Conservation (phyloP, 2,797 vertebrate genomes). For the Gadopsis bispinosus region DNA sequence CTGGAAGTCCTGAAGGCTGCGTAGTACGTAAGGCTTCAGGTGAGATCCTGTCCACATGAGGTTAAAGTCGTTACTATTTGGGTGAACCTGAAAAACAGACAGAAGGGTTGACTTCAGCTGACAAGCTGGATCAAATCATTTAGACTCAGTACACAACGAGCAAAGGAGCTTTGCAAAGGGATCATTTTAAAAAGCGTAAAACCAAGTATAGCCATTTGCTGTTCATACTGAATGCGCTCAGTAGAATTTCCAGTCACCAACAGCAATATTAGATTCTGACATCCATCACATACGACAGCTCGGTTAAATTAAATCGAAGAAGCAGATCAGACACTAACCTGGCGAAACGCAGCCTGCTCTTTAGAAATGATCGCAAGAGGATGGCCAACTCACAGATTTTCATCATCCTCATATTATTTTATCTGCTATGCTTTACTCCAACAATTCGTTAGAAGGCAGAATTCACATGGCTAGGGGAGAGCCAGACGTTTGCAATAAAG, state of each 20-base stretch:
- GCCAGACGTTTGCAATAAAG: conserved; percentile 84
- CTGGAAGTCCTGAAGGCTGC: conserved; percentile 93
- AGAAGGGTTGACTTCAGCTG: background rate
- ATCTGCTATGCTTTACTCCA: conserved; percentile 69
- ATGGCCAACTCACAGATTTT: conserved; percentile 57
- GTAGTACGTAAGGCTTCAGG: conserved; percentile 93
- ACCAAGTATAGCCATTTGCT: conserved; percentile 14
- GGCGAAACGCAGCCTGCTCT: conserved; percentile 38
- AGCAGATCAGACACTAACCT: conserved; percentile 53
- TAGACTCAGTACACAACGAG: conserved; percentile 20
- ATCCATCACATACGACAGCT: conserved; percentile 54
- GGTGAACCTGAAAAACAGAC: conserved; percentile 87
- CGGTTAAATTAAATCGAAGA: conserved; percentile 35
- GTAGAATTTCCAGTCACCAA: conserved; percentile 39
- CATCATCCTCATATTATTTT: conserved; percentile 62
- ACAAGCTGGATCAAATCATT: conserved; percentile 11
- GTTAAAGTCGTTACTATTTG: conserved; percentile 94
- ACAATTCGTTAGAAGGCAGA: conserved; percentile 66
- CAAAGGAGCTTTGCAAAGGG: conserved; percentile 12
- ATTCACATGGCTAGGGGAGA: conserved; percentile 67
- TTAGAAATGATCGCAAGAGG: conserved; percentile 43
- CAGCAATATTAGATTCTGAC: conserved; percentile 46
- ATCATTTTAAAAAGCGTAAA: conserved; percentile 22
- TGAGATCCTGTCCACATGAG: conserved; percentile 98
- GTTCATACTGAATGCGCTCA: conserved; percentile 20